Evolutionary conservation across 1,140 invertebrate species (phyloP).

Genomic region (Saccostrea cuccullata): DNA sequence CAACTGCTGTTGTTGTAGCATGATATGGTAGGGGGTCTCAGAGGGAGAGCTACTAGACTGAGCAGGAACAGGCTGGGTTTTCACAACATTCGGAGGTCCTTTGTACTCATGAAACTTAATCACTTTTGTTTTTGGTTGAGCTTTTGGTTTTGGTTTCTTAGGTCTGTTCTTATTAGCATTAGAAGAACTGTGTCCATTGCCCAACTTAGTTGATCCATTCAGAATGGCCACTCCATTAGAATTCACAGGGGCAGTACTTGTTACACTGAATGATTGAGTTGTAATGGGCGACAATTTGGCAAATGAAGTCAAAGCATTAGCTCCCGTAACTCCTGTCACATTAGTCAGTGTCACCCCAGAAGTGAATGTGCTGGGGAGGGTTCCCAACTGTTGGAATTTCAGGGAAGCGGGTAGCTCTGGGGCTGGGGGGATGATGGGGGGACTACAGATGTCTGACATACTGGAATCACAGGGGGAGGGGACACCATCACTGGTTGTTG

Average conservation of each 20-base stretch:
- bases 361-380: background rate
- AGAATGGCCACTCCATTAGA: slow-evolving; percentile 37
- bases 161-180: slow-evolving; percentile 77
- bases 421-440: slow-evolving; percentile 63
- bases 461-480: slow-evolving; percentile 75
- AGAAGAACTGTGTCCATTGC: slow-evolving; percentile 41
- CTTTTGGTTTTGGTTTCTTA: slow-evolving; percentile 91
- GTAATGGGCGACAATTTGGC: slow-evolving; percentile 56
- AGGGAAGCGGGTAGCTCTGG: slow-evolving; percentile 57
- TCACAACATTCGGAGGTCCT: slow-evolving; percentile 93
- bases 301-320: slow-evolving; percentile 28
- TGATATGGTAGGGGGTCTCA: slow-evolving; percentile 93
- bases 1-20: slow-evolving; percentile 95
- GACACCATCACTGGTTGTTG: slow-evolving; percentile 85
- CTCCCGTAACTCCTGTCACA: slow-evolving; percentile 39
- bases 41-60: slow-evolving; percentile 61
- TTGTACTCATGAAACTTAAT: slow-evolving; percentile 99
- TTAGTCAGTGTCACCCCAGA: background rate
- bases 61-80: slow-evolving; percentile 79
- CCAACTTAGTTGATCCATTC: background rate
- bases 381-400: background rate
- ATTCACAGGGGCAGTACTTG: slow-evolving; percentile 40
- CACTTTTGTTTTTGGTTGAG: slow-evolving; percentile 86
- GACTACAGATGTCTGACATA: slow-evolving; percentile 73
- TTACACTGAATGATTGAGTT: slow-evolving; percentile 62